Percentiles rank a stretch among this genome's conserved stretches.
phyloP scores from a whole-genome alignment of 2,888 invertebrate species.

The Oegoconia quadripuncta region DNA sequence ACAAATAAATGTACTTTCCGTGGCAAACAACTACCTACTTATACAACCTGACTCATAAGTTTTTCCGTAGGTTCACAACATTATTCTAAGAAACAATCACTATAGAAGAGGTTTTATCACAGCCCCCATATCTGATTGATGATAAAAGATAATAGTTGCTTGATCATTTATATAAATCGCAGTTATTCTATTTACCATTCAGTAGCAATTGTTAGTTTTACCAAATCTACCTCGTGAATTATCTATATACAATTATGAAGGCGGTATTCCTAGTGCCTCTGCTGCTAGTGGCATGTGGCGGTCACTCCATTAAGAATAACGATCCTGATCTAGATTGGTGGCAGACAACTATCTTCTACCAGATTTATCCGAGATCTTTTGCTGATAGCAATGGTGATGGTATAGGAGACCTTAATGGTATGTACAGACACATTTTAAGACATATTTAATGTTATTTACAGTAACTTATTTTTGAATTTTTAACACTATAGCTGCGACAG shows the following conservation, averaged over 20 bases:
- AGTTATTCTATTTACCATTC: not conserved
- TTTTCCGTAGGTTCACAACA: no score
- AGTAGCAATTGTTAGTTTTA: not conserved
- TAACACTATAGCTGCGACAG: no score
- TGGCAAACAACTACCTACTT: no score
- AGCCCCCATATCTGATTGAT: not conserved
- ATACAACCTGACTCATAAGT: no score
- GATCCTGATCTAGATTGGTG: conserved; percentile 82
- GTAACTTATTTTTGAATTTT: no score
- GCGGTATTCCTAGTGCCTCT: conserved; percentile 37
- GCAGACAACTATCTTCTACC: conserved; percentile 86
- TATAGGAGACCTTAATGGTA: conserved; percentile 79
- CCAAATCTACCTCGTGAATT: no score
- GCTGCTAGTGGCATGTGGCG: conserved; percentile 34
- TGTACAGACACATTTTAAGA: no score
- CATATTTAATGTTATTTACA: no score
- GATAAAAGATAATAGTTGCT: not conserved
- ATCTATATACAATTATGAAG: no score
- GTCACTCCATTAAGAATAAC: conserved; percentile 29
- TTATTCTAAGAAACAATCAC: not conserved
- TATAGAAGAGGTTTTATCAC: conserved; percentile 4
- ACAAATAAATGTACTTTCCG: no score
- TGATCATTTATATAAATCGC: not conserved
- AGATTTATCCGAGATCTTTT: conserved; percentile 89
- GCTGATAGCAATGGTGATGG: conserved; percentile 88